Evolutionary conservation across 1,140 invertebrate species (phyloP).

Genomic region (Cotesia vestalis): DNA sequence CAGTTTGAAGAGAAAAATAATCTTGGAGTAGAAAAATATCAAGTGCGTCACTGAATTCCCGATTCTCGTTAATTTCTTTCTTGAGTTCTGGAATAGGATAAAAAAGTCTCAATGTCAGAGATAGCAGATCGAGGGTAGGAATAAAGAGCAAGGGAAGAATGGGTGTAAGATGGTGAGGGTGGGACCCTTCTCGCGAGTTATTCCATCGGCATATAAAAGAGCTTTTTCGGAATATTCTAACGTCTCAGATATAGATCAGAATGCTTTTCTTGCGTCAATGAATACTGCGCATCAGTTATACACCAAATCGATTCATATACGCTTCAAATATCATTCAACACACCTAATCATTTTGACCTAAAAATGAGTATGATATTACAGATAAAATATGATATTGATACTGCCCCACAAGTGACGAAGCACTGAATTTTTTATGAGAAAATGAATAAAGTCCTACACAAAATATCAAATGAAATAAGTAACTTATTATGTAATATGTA

Average conservation of each 20-base stretch:
- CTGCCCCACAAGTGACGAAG: background rate
- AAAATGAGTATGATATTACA: conserved; percentile 4
- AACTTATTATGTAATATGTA: too few species aligned
- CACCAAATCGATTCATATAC: conserved; percentile 4
- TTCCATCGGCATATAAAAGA: conserved; percentile 11
- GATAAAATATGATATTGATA: too few species aligned
- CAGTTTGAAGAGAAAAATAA: conserved; percentile 15
- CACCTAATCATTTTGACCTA: background rate
- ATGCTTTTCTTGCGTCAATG: background rate
- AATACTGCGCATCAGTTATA: background rate
- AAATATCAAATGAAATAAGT: too few species aligned
- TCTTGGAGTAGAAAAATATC: background rate
- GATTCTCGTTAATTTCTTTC: conserved; percentile 9
- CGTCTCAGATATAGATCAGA: conserved; percentile 8
- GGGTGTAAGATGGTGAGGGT: background rate
- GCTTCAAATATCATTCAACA: background rate
- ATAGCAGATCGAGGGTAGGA: background rate
- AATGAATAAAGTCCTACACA: too few species aligned
- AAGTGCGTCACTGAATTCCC: background rate
- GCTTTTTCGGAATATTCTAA: background rate
- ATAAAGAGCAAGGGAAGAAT: background rate
- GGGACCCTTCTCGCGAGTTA: conserved; percentile 8
- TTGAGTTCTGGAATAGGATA: conserved; percentile 1
- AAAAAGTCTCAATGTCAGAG: background rate
- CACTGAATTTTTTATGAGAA: background rate